Conservation (phyloP, 2,113 vertebrate species). For the Syngnathus floridae region DNA sequence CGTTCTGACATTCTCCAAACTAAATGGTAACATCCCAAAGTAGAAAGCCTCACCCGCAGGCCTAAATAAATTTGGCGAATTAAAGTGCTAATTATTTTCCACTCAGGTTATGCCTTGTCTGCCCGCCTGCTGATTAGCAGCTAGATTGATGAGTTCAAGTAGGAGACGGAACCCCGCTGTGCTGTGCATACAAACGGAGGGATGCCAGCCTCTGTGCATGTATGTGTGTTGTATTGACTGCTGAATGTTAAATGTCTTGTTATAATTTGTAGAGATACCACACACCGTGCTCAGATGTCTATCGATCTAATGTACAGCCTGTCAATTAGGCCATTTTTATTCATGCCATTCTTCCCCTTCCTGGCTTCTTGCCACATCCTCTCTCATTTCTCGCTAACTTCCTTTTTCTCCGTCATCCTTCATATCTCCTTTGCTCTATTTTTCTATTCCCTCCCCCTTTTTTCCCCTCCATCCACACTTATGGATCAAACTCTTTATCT, state of each 20-base stretch:
- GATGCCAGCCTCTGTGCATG: constrained; percentile 34
- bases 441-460: constrained; percentile 25
- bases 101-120: constrained; percentile 30
- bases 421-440: constrained; percentile 35
- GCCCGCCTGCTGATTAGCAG: constrained; percentile 31
- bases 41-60: constrained; percentile 8
- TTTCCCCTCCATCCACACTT: constrained; percentile 50
- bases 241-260: constrained; percentile 54
- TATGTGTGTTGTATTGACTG: constrained; percentile 55
- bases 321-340: constrained; percentile 62
- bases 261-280: constrained; percentile 69
- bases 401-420: constrained; percentile 4
- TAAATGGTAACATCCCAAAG: constrained; percentile 23
- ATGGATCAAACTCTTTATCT: constrained; percentile 71
- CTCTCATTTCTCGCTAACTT: constrained; percentile 8
- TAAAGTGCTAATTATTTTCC: constrained; percentile 17
- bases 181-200: constrained; percentile 28
- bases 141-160: constrained; percentile 41
- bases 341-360: constrained; percentile 10
- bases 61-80: constrained; percentile 30
- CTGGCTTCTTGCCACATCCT: constrained; percentile 14
- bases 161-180: constrained; percentile 28
- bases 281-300: constrained; percentile 44
- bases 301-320: constrained; percentile 59
- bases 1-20: constrained; percentile 5